Conservation (phyloP, 2,797 vertebrate genomes). For the Percopsis omiscomaycus region DNA sequence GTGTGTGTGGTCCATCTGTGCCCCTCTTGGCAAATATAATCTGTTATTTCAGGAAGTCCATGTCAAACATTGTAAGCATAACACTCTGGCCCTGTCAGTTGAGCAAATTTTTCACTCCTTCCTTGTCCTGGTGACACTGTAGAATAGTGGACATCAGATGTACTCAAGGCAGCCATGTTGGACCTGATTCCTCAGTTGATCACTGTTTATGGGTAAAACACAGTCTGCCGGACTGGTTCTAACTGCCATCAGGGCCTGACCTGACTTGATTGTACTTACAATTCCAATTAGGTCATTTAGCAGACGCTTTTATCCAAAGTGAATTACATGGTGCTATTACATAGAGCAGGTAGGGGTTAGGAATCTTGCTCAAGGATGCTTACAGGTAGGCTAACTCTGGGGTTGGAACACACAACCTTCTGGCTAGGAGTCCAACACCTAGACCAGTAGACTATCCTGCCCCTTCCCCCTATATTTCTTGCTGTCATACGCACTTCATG, state of each 20-base stretch:
- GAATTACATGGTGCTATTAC: no score
- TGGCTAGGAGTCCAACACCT: no score
- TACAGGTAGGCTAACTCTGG: no score
- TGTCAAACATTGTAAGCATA: slow-evolving; percentile 37
- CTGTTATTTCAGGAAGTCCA: slow-evolving; percentile 40
- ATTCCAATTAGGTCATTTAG: no score
- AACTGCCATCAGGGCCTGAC: background rate
- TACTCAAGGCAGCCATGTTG: slow-evolving; percentile 17
- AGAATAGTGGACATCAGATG: slow-evolving; percentile 22
- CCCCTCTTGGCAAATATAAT: slow-evolving; percentile 39
- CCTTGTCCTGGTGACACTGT: slow-evolving; percentile 24
- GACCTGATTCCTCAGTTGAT: slow-evolving; percentile 6
- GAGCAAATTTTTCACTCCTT: slow-evolving; percentile 16
- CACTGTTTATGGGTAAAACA: background rate
- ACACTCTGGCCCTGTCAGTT: slow-evolving; percentile 39
- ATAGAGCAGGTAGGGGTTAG: no score
- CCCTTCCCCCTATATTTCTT: no score
- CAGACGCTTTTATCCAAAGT: no score
- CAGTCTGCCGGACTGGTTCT: slow-evolving; percentile 5
- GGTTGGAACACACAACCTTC: no score
- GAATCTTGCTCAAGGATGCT: no score
- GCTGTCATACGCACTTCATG: no score
- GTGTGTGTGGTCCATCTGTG: slow-evolving; percentile 21
- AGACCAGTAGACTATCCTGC: no score
- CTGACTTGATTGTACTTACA: no score